Evolutionary conservation across 64 coral and sea anemone species (phyloP), one percentile per base, ranked within the genome.

Genomic region (Acropora tenuis): DNA sequence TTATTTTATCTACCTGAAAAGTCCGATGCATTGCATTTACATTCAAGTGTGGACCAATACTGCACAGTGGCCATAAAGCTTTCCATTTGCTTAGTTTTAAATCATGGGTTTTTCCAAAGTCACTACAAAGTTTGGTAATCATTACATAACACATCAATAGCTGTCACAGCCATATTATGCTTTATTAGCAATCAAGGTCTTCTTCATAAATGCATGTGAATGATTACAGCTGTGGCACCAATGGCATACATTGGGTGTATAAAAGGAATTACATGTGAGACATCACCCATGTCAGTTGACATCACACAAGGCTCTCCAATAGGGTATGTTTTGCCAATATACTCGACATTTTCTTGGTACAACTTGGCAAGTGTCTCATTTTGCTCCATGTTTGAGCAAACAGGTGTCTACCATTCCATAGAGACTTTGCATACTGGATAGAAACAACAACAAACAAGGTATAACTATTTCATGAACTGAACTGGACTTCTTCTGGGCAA

Each of bases 211-310:
- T 79, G 93, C 96, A 77, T 95, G 88, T n/a, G 96, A 95, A 92
- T 98, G 96, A 76, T 98, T 95, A 78, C 60, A 69, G 82, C 96
- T 68, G 82, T 86, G 15, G 86, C 66, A 18, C 69, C 80, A 68
- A 98, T 98, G 30, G 86, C 86, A 61, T 98, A 98, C 57, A 94
- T 55, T 11, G 93, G 79, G 18, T 98, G 90, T 41, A 98, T 89
- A 4, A 79, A 89, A 43, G 96, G 96, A 18, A 98, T 80, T 17
- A 80, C 71, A 80, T 91, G 20, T 3, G 95, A 97, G 8, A 97
- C 95, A 91, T 97, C 94, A 15, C 89, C 93, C 89, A 92, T 92
- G 59, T 90, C 93, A 88, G 86, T 98, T 80, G 96, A 94, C 1
- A 89, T 93, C 43, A 77, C 48, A 41, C 91, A 74, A 43, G 52